Evolutionary conservation across 2,888 invertebrate species (phyloP), one percentile per base, ranked within the genome.

Genomic region (Seira musarum): DNA sequence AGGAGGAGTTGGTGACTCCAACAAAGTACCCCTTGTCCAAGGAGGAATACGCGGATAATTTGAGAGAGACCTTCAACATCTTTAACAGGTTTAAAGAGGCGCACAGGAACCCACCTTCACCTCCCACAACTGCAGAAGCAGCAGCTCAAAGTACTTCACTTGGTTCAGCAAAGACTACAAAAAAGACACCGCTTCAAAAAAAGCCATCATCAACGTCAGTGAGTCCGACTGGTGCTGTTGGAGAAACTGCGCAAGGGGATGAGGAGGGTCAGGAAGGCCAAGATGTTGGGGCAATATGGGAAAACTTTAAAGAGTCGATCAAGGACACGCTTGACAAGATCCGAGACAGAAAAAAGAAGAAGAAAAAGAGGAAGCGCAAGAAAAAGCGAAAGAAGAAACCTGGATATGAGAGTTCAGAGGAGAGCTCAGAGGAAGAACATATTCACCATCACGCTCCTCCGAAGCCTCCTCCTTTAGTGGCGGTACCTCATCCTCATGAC

Each of bases 51-150:
- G 77, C 70, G 1, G 25, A 77, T 17, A 70, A 17, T 13, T 35
- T 77, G 19, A 49, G 77, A 2, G 77, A 77, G 60, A 77, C 77
- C 0, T 46, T 77, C 6, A 15, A 61, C 13, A 69, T 77, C n/a
- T 77, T 77, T 57, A 24, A 70, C 21, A 49, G 57, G 25, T 77
- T 77, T 46, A 77, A 77, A 15, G 40, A 69, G 13, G 77, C 77
- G 13, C 66, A 67, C 25, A 70, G 49, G 0, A 24, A 24, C 15
- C 2, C 8, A 10, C n/a, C 8, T 2, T 22, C 68, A 53, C 13
- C 30, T 2, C 75, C 8, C 17, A 10, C 13, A 73, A 61, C n/a
- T 46, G 46, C n/a, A n/a, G n/a, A n/a, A n/a, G n/a, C n/a, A n/a
- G n/a, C n/a, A n/a, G n/a, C n/a, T n/a, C n/a, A n/a, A n/a, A n/a